Conservation (phyloP, 2,888 invertebrate genomes). For the Yponomeuta sedellus region DNA sequence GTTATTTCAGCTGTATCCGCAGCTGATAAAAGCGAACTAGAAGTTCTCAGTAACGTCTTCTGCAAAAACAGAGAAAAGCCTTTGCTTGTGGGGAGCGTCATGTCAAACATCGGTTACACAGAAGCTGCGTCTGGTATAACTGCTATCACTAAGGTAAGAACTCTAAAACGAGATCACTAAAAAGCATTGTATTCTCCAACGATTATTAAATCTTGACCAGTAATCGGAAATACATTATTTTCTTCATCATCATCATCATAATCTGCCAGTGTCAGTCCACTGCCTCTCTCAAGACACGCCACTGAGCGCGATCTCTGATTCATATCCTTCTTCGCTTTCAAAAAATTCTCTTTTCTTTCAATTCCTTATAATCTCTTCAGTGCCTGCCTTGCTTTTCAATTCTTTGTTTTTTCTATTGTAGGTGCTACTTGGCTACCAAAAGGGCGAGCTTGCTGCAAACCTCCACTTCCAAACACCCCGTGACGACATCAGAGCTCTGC, state of each 20-base stretch:
- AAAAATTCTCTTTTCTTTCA: too few species aligned
- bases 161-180: too few species aligned
- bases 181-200: too few species aligned
- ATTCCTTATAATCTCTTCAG: conserved; percentile 9
- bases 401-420: conserved; percentile 39
- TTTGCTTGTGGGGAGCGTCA: conserved; percentile 73
- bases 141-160: conserved; percentile 75
- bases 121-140: conserved; percentile 69
- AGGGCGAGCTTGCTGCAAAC: conserved; percentile 82
- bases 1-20: conserved; percentile 55
- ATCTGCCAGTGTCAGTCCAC: too few species aligned
- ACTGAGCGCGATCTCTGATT: too few species aligned
- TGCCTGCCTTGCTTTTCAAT: neutral
- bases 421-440: conserved; percentile 79
- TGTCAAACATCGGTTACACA: conserved; percentile 65
- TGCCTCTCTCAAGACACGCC: too few species aligned
- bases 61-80: conserved; percentile 72
- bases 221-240: too few species aligned
- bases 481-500: conserved; percentile 63
- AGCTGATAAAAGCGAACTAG: conserved; percentile 81
- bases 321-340: too few species aligned
- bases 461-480: conserved; percentile 80
- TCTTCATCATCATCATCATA: too few species aligned
- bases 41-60: conserved; percentile 76
- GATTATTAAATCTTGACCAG: too few species aligned